Percentiles rank a stretch among this genome's conserved stretches.
Conservation (phyloP, 2,113 vertebrate species). For the Oryzias javanicus region DNA sequence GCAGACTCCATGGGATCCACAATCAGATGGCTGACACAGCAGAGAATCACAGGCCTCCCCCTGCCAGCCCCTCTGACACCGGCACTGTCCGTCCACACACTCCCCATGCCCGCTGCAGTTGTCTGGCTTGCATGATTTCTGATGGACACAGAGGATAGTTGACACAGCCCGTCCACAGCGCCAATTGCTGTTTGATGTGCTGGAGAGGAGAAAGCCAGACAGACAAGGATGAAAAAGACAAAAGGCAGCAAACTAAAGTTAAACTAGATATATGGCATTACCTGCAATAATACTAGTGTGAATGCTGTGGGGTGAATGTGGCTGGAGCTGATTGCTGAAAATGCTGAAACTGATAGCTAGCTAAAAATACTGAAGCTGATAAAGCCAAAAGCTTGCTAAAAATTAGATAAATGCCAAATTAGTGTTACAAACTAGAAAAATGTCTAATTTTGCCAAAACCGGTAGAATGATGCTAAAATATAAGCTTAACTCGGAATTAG, state of each 20-base stretch:
- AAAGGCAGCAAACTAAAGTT: not conserved
- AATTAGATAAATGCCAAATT: too few relatives aligned
- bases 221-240: not conserved
- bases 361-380: too few relatives aligned
- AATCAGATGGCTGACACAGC: conserved; percentile 79
- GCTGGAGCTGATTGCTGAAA: too few relatives aligned
- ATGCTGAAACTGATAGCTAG: too few relatives aligned
- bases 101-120: conserved; percentile 83
- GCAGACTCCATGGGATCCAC: conserved; percentile 80
- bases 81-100: conserved; percentile 81
- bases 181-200: conserved; percentile 73
- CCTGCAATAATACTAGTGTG: too few relatives aligned
- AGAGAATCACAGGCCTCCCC: conserved; percentile 70
- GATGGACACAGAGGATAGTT: conserved; percentile 86
- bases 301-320: too few relatives aligned
- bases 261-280: too few relatives aligned
- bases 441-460: too few relatives aligned
- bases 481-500: too few relatives aligned
- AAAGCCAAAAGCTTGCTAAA: too few relatives aligned
- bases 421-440: too few relatives aligned
- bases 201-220: conserved; percentile 9
- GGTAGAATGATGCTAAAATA: too few relatives aligned
- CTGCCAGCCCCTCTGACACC: conserved; percentile 78
- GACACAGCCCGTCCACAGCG: conserved; percentile 85
- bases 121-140: conserved; percentile 73